phyloP scores from a whole-genome alignment of 2,888 invertebrate genomes.

The Hedychridium roseum region DNA sequence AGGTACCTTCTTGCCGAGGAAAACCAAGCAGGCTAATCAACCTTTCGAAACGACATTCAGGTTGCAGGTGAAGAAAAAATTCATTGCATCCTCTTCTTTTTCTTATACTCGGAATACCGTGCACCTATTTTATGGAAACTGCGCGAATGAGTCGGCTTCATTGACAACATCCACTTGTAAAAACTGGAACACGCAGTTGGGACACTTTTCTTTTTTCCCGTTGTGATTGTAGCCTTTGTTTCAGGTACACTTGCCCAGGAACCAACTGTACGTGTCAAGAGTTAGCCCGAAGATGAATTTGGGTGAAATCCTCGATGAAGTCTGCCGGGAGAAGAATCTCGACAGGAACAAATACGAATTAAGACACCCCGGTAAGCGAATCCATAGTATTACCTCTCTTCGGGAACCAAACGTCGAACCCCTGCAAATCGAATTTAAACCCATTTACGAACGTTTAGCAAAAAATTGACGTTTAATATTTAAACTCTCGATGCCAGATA shows the following conservation, averaged over 20 bases:
- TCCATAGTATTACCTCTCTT: too few species aligned
- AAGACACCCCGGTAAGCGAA: conserved; percentile 75
- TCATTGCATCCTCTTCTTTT: too few species aligned
- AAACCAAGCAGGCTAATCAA: conserved; percentile 62
- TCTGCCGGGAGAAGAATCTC: conserved; percentile 80
- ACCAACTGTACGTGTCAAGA: conserved; percentile 80
- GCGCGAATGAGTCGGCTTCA: neutral
- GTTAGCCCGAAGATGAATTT: conserved; percentile 76
- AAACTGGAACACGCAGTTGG: too few species aligned
- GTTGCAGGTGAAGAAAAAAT: conserved; percentile 63
- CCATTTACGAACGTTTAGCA: too few species aligned
- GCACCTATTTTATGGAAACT: too few species aligned
- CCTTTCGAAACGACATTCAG: conserved; percentile 72
- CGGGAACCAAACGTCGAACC: too few species aligned
- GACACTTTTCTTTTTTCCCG: too few species aligned
- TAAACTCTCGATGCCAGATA: too few species aligned
- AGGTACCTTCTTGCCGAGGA: conserved; percentile 51
- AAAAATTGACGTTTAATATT: too few species aligned
- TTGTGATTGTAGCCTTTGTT: neutral
- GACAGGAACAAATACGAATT: conserved; percentile 79
- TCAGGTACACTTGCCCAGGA: conserved; percentile 78
- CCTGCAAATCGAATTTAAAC: too few species aligned
- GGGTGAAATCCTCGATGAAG: conserved; percentile 74
- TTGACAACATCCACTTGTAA: too few species aligned
- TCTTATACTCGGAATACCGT: too few species aligned